Percentiles rank a stretch among this genome's conserved stretches.
Evolutionary conservation across 2,888 invertebrate genomes (phyloP).

Genomic region (Theretra japonica): DNA sequence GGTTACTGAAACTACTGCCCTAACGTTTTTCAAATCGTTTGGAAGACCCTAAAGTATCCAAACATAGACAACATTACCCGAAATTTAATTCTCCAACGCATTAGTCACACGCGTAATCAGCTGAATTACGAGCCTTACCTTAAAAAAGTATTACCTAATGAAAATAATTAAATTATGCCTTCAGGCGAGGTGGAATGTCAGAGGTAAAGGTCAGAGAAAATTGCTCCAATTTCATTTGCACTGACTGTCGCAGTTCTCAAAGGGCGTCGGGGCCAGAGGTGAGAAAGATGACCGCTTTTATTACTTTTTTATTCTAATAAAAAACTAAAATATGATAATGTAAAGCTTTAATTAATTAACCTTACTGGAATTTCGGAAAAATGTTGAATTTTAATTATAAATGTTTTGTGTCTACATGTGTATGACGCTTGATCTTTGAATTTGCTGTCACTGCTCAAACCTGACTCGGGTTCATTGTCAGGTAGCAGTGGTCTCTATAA

Average conservation of each 20-base stretch:
- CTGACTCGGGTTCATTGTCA: no score
- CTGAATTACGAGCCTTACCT: no score
- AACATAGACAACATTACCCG: no score
- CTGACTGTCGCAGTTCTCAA: not conserved
- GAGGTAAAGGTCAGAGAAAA: not conserved
- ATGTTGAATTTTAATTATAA: not conserved
- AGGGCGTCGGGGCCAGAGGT: not conserved
- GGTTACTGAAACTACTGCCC: no score
- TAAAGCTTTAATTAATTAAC: not conserved
- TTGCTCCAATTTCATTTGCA: not conserved
- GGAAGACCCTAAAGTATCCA: no score
- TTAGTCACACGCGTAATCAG: no score
- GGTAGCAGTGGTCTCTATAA: no score
- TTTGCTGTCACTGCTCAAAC: no score
- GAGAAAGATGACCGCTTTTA: not conserved
- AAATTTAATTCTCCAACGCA: no score
- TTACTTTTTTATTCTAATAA: not conserved
- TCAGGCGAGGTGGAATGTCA: not conserved
- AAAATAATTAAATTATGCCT: slow-evolving; percentile 5
- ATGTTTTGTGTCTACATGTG: no score
- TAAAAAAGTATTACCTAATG: not conserved
- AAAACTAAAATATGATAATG: not conserved
- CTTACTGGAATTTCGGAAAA: not conserved
- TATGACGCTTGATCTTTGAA: no score
- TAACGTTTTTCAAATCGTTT: no score